Evolutionary conservation across 2,888 invertebrate species (phyloP).

Genomic region (Lumbricus terrestris): DNA sequence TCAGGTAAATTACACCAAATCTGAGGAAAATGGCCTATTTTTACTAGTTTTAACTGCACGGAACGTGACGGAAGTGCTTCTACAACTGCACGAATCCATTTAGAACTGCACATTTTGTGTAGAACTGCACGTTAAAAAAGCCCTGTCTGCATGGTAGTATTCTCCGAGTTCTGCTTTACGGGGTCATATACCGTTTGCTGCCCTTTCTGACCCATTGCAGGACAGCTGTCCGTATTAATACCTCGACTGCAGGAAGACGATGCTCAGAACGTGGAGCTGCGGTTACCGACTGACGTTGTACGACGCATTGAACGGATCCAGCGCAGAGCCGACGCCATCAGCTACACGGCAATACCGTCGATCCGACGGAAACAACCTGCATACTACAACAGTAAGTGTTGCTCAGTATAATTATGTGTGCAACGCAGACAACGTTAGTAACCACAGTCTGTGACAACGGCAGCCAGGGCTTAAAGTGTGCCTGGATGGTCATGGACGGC

Average conservation of each 20-base stretch:
- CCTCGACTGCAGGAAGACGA: neutral
- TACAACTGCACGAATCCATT: too few relatives aligned
- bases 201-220: neutral
- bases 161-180: neutral
- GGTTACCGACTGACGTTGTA: neutral
- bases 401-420: neutral
- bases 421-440: neutral
- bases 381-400: conserved; percentile 29
- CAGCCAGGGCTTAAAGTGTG: too few relatives aligned
- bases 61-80: too few relatives aligned
- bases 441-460: too few relatives aligned
- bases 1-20: too few relatives aligned
- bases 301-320: conserved; percentile 15
- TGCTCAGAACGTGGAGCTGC: neutral
- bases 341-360: conserved; percentile 28
- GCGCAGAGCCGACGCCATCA: conserved; percentile 27
- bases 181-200: neutral
- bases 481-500: too few relatives aligned
- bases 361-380: conserved; percentile 26
- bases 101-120: too few relatives aligned
- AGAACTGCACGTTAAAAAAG: too few relatives aligned
- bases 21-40: too few relatives aligned
- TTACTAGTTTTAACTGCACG: too few relatives aligned
- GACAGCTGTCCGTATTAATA: neutral
- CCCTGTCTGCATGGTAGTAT: too few relatives aligned